phyloP scores from a whole-genome alignment of 1,140 invertebrate species.

The Mylabris phalerata region DNA sequence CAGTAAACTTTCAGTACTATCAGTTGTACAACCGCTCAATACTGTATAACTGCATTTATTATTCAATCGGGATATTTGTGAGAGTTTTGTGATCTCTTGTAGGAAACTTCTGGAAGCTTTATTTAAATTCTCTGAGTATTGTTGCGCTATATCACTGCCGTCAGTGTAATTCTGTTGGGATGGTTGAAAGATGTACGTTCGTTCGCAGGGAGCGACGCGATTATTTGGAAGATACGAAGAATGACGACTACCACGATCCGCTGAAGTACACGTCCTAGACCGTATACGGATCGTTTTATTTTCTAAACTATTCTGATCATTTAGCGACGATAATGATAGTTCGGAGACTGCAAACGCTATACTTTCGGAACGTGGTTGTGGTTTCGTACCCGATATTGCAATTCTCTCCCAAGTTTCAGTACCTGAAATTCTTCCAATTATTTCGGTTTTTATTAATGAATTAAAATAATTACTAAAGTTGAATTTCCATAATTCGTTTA shows the following conservation, averaged over 20 bases:
- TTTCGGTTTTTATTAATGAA: background rate
- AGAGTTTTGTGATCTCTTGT: slow-evolving; percentile 66
- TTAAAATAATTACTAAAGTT: slow-evolving; percentile 62
- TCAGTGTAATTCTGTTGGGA: slow-evolving; percentile 42
- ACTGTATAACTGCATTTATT: slow-evolving; percentile 66
- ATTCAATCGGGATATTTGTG: slow-evolving; percentile 63
- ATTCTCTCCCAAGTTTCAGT: slow-evolving; percentile 73
- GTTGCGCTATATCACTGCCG: slow-evolving; percentile 31
- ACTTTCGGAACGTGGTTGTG: slow-evolving; percentile 62
- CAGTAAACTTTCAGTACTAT: slow-evolving; percentile 60
- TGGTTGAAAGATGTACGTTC: slow-evolving; percentile 42
- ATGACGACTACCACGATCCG: slow-evolving; percentile 37
- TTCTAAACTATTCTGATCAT: slow-evolving; percentile 29
- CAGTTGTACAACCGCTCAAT: slow-evolving; percentile 50
- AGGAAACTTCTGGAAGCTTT: slow-evolving; percentile 28
- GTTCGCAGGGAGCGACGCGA: slow-evolving; percentile 39
- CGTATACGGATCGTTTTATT: slow-evolving; percentile 34
- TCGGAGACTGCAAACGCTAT: slow-evolving; percentile 54
- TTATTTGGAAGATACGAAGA: slow-evolving; percentile 42
- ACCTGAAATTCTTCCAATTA: slow-evolving; percentile 44
- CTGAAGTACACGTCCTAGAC: slow-evolving; percentile 36
- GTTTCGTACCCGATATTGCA: slow-evolving; percentile 58
- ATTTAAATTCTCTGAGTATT: slow-evolving; percentile 18
- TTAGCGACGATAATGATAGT: slow-evolving; percentile 31
- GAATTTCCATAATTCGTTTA: slow-evolving; percentile 81